Percentiles rank a stretch among this genome's conserved stretches.
Evolutionary conservation across 2,797 vertebrate species (phyloP).

Genomic region (Alfaro cultratus): DNA sequence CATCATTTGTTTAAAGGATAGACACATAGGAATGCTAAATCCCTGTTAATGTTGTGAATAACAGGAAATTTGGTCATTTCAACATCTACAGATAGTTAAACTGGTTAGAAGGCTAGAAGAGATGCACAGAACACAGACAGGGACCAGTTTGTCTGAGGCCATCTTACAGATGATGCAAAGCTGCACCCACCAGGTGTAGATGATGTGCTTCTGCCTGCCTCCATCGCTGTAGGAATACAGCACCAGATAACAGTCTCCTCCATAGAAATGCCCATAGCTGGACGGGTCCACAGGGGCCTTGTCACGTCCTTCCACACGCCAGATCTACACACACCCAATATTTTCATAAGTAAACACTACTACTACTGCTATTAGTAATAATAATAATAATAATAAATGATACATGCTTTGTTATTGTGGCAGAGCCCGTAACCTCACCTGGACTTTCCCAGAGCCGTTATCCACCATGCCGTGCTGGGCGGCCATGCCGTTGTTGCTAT

Average conservation of each 20-base stretch:
- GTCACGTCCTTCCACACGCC: conserved; percentile 76
- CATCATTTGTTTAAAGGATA: not conserved
- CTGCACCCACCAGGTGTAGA: conserved; percentile 81
- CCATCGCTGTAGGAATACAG: conserved; percentile 74
- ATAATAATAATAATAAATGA: not conserved
- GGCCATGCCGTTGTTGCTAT: conserved; percentile 74
- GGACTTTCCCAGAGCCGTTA: conserved; percentile 77
- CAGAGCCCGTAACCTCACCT: conserved; percentile 61
- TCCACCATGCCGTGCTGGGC: conserved; percentile 83
- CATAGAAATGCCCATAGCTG: conserved; percentile 79
- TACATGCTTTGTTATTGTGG: not conserved
- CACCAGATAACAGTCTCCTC: conserved; percentile 85
- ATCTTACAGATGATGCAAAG: not conserved
- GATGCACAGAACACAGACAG: not conserved
- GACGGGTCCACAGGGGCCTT: conserved; percentile 68
- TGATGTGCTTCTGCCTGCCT: conserved; percentile 70
- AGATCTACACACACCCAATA: conserved; percentile 71
- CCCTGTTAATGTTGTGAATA: not conserved
- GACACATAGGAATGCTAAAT: not conserved
- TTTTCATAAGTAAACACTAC: not conserved
- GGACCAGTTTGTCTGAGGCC: not conserved
- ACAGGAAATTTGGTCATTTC: not conserved
- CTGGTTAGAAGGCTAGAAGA: not conserved
- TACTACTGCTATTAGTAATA: not conserved
- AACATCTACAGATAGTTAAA: not conserved